phyloP scores from a whole-genome alignment of 2,888 invertebrate species.

The Drosophila bunnanda region DNA sequence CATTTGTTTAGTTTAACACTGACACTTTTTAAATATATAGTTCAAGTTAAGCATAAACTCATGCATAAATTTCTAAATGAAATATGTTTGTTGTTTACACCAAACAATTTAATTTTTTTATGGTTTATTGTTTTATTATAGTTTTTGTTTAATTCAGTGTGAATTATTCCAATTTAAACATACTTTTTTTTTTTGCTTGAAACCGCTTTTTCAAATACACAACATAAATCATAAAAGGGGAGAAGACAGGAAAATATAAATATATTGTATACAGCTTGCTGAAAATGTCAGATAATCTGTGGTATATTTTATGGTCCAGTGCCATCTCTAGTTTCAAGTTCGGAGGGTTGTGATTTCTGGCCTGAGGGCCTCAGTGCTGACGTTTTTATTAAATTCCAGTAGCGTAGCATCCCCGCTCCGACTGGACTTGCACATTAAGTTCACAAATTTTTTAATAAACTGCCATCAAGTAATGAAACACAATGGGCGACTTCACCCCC shows the following conservation, averaged over 20 bases:
- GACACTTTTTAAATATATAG: neutral
- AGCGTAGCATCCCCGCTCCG: constrained; percentile 16
- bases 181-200: neutral
- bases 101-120: constrained; percentile 2
- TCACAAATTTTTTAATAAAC: constrained; percentile 78
- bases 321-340: constrained; percentile 16
- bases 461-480: constrained; percentile 64
- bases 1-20: neutral
- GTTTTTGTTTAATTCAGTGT: neutral
- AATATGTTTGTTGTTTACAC: constrained; percentile 3
- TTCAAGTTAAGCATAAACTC: neutral
- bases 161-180: neutral
- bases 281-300: neutral
- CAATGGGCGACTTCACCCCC: constrained; percentile 34
- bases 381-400: constrained; percentile 76
- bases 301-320: constrained; percentile 1
- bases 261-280: neutral
- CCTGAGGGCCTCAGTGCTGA: constrained; percentile 48
- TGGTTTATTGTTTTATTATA: neutral
- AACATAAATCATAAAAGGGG: neutral
- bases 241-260: no score
- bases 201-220: neutral
- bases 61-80: constrained; percentile 2
- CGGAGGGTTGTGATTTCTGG: constrained; percentile 68
- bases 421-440: constrained; percentile 44